phyloP scores from a whole-genome alignment of 2,888 invertebrate genomes.

The Girardia tigrina region DNA sequence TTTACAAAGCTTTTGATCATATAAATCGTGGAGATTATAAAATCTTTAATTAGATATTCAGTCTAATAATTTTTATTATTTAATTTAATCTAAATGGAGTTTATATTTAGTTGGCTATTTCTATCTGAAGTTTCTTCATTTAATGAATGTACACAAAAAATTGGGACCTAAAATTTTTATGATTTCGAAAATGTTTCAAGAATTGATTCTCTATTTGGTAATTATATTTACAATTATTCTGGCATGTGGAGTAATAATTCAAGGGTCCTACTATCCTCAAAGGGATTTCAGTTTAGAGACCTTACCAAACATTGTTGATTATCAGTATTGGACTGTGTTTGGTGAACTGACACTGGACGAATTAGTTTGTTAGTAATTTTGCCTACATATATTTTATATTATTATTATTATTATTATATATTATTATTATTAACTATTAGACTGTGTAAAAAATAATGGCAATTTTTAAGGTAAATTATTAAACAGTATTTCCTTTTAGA shows the following conservation, averaged over 20 bases:
- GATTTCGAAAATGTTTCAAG: neutral
- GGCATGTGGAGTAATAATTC: neutral
- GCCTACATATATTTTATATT: neutral
- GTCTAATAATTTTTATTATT: no score
- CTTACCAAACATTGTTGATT: neutral
- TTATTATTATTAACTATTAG: neutral
- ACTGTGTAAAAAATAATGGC: no score
- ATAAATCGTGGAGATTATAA: no score
- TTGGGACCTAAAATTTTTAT: neutral
- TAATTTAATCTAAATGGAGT: no score
- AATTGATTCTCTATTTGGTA: neutral
- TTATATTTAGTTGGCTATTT: slow-evolving; percentile 9
- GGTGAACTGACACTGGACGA: neutral
- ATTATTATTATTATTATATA: neutral
- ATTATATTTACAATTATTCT: neutral
- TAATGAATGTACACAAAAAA: neutral
- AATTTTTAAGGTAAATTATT: no score
- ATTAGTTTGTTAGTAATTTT: slow-evolving; percentile 2
- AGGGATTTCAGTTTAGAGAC: neutral
- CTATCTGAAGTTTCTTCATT: neutral
- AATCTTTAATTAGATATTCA: no score
- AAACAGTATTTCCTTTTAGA: no score
- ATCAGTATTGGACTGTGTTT: neutral
- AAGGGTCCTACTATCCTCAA: neutral
- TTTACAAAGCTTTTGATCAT: no score